These are phyloP conservation scores for Hydrotaea cyrtoneurina DNA, from an alignment of 2,888 invertebrate species.

Conservation along the genomic window DNA sequence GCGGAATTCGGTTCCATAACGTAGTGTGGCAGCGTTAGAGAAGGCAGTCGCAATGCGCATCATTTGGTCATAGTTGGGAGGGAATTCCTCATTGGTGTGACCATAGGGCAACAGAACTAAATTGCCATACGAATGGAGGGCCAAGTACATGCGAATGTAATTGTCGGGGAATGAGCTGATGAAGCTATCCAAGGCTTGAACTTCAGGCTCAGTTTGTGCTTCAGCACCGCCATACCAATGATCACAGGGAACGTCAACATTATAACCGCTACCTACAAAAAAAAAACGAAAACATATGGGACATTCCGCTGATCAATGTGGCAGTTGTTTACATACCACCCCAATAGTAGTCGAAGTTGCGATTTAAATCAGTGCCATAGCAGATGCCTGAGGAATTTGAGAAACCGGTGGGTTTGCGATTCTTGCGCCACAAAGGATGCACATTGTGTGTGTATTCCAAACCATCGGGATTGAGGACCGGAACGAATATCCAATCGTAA, in stretches of 20 bases:
- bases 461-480: constrained; percentile 75
- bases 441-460: constrained; percentile 72
- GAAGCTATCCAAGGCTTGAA: constrained; percentile 69
- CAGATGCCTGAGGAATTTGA: constrained; percentile 69
- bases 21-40: constrained; percentile 70
- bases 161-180: constrained; percentile 68
- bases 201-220: constrained; percentile 71
- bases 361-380: constrained; percentile 74
- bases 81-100: constrained; percentile 70
- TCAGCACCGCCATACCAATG: constrained; percentile 74
- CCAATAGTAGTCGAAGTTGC: constrained; percentile 74
- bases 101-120: constrained; percentile 73
- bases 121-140: constrained; percentile 74
- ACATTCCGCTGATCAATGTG: background rate
- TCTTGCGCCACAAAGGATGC: constrained; percentile 74
- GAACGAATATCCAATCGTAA: constrained; percentile 75
- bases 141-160: constrained; percentile 74
- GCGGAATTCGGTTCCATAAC: constrained; percentile 71
- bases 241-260: constrained; percentile 74
- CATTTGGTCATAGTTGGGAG: constrained; percentile 75
- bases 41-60: constrained; percentile 72
- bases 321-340: constrained; percentile 57
- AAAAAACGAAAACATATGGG: background rate
- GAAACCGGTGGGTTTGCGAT: constrained; percentile 74
- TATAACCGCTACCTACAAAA: constrained; percentile 69